Evolutionary conservation across 37 sponge, comb jelly and placozoan species (phyloP).

Genomic region (Haliclona indistincta): DNA sequence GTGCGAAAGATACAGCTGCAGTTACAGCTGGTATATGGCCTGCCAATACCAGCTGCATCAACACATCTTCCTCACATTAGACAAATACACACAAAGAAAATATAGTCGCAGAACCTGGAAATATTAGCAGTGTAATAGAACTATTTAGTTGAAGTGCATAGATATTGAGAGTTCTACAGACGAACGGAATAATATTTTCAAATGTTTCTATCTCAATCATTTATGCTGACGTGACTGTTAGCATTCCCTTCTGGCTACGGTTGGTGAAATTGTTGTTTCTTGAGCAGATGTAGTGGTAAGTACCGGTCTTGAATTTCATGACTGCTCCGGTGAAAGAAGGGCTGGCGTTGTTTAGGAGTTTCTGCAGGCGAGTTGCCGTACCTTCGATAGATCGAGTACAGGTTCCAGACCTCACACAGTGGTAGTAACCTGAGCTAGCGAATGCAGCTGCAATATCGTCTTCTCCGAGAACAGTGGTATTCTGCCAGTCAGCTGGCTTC

Average conservation of each 20-base stretch:
- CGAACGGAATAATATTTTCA: neutral
- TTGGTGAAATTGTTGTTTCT: conserved; percentile 99
- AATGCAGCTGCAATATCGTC: conserved; percentile 64
- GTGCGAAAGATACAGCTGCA: no score
- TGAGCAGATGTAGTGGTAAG: conserved; percentile 92
- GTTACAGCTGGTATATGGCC: no score
- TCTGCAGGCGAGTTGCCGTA: conserved; percentile 45
- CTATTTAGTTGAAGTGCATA: no score
- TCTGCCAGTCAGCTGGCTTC: neutral
- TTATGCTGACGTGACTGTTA: conserved; percentile 46
- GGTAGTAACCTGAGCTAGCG: conserved; percentile 82
- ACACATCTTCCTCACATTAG: no score
- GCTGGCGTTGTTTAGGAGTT: conserved; percentile 89
- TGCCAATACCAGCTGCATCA: no score
- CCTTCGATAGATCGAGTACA: conserved; percentile 54
- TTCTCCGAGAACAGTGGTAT: neutral
- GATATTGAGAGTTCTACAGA: no score
- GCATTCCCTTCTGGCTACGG: conserved; percentile 95
- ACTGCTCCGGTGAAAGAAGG: conserved; percentile 90
- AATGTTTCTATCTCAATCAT: neutral
- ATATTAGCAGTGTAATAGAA: no score
- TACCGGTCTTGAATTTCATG: conserved; percentile 62
- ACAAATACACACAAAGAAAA: no score
- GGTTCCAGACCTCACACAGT: conserved; percentile 25
- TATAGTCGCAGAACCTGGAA: no score